phyloP scores from a whole-genome alignment of 2,113 vertebrate species.

The Daphoenositta chrysoptera region DNA sequence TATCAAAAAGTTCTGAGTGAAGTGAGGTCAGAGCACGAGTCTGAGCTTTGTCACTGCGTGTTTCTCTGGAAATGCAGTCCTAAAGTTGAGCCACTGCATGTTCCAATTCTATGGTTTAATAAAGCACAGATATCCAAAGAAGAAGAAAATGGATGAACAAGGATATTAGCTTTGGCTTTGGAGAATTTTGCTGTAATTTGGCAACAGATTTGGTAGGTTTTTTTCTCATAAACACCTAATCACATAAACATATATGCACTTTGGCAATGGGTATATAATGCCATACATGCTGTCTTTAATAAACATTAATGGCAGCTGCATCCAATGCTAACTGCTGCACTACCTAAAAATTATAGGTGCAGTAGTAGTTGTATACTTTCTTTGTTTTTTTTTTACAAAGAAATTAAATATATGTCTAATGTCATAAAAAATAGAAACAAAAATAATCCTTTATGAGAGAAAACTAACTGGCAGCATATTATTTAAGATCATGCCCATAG shows the following conservation, averaged over 20 bases:
- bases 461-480: not conserved
- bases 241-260: not conserved
- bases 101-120: conserved; percentile 56
- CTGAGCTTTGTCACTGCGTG: not conserved
- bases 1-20: not conserved
- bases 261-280: not conserved
- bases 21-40: not conserved
- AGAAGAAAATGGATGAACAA: not conserved
- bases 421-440: not conserved
- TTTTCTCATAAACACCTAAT: not conserved
- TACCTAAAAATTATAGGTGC: not conserved
- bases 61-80: not conserved
- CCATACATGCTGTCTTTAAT: not conserved
- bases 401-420: not conserved
- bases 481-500: not conserved
- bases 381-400: not conserved
- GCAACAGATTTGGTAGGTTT: not conserved
- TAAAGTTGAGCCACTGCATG: not conserved
- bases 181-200: not conserved
- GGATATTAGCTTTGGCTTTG: not conserved
- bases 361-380: not conserved
- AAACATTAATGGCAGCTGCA: not conserved
- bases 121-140: conserved; percentile 37
- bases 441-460: not conserved
- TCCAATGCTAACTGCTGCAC: not conserved